Percentiles rank a stretch among this genome's conserved stretches.
Conservation (phyloP, 2,888 invertebrate species). For the Euphydryas editha region DNA sequence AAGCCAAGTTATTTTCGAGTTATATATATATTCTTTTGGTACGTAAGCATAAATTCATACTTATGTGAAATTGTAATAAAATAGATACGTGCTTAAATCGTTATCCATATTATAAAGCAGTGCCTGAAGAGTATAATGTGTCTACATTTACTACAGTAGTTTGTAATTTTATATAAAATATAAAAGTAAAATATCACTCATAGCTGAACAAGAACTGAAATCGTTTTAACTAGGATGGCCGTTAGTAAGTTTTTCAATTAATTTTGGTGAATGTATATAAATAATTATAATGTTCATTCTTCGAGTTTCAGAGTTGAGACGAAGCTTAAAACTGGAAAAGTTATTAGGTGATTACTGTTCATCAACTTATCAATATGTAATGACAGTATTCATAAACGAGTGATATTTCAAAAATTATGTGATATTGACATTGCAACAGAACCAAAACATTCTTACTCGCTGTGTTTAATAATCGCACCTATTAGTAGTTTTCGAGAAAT, state of each 20-base stretch:
- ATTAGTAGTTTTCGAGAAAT: no score
- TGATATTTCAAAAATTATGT: background rate
- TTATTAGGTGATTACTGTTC: background rate
- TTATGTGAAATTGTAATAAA: background rate
- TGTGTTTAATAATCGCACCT: background rate
- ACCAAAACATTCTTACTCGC: background rate
- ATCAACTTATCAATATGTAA: no score
- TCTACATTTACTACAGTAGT: background rate
- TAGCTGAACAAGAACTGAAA: background rate
- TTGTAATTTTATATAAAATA: background rate
- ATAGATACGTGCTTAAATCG: background rate
- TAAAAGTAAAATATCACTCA: background rate
- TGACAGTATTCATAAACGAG: background rate
- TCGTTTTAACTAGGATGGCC: no score
- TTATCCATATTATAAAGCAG: slow-evolving; percentile 6
- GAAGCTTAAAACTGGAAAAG: background rate
- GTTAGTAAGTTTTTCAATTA: no score
- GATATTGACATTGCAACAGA: background rate
- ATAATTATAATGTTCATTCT: no score
- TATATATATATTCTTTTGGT: background rate
- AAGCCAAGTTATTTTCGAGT: no score
- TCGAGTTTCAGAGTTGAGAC: background rate
- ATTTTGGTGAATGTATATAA: no score
- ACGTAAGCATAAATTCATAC: background rate
- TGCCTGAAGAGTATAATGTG: slow-evolving; percentile 1